Percentiles rank a stretch among this genome's conserved stretches.
phyloP scores from a whole-genome alignment of 2,888 invertebrate genomes.

The Acanthoscelides obtectus region DNA sequence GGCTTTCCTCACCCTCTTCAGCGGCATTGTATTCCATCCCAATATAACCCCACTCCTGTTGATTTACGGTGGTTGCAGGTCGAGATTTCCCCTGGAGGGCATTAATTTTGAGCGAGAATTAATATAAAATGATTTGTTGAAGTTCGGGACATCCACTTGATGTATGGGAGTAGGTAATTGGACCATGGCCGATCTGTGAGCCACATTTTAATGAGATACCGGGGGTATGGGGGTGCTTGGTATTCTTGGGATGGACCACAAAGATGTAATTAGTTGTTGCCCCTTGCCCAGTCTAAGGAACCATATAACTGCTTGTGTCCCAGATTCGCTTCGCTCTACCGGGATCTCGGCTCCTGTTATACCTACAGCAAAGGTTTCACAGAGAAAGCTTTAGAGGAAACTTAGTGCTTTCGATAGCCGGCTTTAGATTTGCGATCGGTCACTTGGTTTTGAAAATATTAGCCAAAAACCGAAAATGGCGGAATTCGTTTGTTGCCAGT shows the following conservation, averaged over 20 bases:
- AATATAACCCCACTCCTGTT: background rate
- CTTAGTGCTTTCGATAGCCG: no score
- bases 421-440: no score
- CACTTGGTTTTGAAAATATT: no score
- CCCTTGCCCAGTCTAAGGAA: no score
- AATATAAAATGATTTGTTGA: background rate
- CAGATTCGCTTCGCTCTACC: no score
- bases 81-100: background rate
- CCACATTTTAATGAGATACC: background rate
- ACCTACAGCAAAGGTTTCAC: no score
- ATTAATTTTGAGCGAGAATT: background rate
- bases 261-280: no score
- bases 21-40: background rate
- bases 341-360: no score
- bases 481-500: no score
- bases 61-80: background rate
- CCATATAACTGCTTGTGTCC: no score
- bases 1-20: background rate
- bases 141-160: background rate
- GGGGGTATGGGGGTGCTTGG: background rate
- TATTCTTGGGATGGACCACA: background rate
- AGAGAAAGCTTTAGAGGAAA: no score
- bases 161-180: background rate
- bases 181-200: background rate
- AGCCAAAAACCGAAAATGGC: no score